Evolutionary conservation across 2,888 invertebrate genomes (phyloP).

Genomic region (Scaptomyza parva): DNA sequence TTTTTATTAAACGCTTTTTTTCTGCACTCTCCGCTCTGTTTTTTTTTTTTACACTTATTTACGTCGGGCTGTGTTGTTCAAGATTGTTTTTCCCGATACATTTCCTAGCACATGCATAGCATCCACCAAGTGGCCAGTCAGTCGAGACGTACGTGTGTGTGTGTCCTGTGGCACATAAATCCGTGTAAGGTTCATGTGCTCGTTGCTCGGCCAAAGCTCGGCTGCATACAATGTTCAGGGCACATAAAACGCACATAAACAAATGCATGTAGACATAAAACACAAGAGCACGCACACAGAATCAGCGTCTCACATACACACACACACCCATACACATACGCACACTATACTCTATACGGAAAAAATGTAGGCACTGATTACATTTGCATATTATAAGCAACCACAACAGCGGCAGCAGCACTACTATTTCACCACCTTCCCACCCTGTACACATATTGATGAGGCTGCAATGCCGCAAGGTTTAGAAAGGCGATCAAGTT

Average conservation of each 20-base stretch:
- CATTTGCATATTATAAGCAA: slow-evolving; percentile 75
- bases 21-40: too few species aligned
- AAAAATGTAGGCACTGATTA: slow-evolving; percentile 74
- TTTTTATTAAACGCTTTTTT: slow-evolving; percentile 8
- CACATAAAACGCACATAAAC: slow-evolving; percentile 72
- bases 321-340: slow-evolving; percentile 14
- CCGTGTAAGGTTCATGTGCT: slow-evolving; percentile 26
- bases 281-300: slow-evolving; percentile 51
- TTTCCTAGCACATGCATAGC: slow-evolving; percentile 9
- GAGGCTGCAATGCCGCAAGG: slow-evolving; percentile 48
- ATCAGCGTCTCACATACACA: neutral
- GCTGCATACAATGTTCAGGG: slow-evolving; percentile 64
- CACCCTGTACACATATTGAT: slow-evolving; percentile 52
- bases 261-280: slow-evolving; percentile 73
- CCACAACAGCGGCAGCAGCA: slow-evolving; percentile 20
- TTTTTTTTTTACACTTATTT: slow-evolving; percentile 11
- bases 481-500: slow-evolving; percentile 19
- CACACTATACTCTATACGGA: slow-evolving; percentile 33
- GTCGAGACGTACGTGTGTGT: slow-evolving; percentile 32
- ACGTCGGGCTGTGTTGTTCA: slow-evolving; percentile 21
- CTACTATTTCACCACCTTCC: neutral
- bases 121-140: slow-evolving; percentile 40
- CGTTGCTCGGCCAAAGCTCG: slow-evolving; percentile 21
- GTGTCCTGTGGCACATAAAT: slow-evolving; percentile 39
- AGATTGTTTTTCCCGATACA: slow-evolving; percentile 22